Evolutionary conservation across 2,113 vertebrate genomes (phyloP), one percentile per base, ranked within the genome.

Genomic region (Macquaria australasica): DNA sequence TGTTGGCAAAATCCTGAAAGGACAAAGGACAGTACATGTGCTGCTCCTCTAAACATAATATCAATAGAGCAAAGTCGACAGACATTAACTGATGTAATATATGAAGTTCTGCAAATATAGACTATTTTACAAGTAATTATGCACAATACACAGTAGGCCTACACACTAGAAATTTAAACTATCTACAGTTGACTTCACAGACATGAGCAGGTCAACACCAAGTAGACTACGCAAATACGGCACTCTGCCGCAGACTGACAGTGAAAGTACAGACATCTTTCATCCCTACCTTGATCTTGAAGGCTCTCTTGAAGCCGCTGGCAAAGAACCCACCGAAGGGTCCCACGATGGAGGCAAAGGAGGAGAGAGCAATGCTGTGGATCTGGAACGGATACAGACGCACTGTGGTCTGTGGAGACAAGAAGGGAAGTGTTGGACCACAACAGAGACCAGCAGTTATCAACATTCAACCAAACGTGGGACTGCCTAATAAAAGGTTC

Each of bases 311-410:
- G 81, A 99, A 99, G 56, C 98, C 98, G 5, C 98, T 99, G 74
- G 98, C 98, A 3, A 99, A 99, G 96, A 99, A 99, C 2, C 98
- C 98, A 15, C 98, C 98, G 0, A 99, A 99, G 0, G 98, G 98
- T 3, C 98, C 98, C 0, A 99, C 96, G 79, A 99, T 97, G 10
- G 98, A 99, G 82, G 98, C 98, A 0, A 99, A 99, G 3, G 95
- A 95, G 25, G 98, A 99, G 1, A 99, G 97, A 0, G 98, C 98
- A 0, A 99, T 97, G 94, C 98, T 99, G 96, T 99, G 98, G 89
- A 99, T 98, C 93, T 99, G 98, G 97, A 99, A 99, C 0, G 98
- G 98, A 79, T 97, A 99, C 92, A 99, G 96, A 90, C 95, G 93
- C 63, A 99, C 95, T 0, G 97, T 98, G 89, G 96, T 96, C 98